Base-by-base conservation (phyloP, 1,140 invertebrate genomes). In the Heliconius eleuchia region DNA sequence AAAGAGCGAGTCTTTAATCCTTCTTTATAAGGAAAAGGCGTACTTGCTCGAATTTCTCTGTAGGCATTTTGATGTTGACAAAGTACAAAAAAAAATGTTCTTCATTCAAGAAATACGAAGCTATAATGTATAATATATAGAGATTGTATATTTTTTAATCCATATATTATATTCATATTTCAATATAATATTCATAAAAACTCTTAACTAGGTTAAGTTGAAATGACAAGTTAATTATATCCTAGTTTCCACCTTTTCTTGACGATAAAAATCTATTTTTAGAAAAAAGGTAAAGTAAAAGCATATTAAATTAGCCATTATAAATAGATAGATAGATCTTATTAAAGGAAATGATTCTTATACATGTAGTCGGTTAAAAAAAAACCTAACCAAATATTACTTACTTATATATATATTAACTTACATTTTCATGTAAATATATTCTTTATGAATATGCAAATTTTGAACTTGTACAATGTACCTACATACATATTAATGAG, bases 1-100 rank as follows among this genome's bases (percentile, higher is more conserved):
- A 66, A 76, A 66, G 16, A 76, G 37, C 71, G 71, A 75, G 71
- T 76, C 71, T 76, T 73, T 80, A 80, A 80, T 80, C 79, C 79
- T 80, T 66, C 79, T 80, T 80, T 76, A 77, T 77, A 80, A 80
- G 74, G 76, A 77, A 72, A 80, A 71, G 71, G 71, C 60, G 60
- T 66, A 66, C 60, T 66, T 66, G 55, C 55, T 2, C n/a, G 60
- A 66, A 13, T 66, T 66, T 66, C 60, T 30, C 8, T 66, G 4
- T 66, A 18, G 11, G 30, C n/a, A 11, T 66, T 66, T 66, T 66
- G 60, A 66, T 66, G 27, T 66, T 66, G 27, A 66, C 23, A 30
- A 16, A 30, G 60, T 66, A 30, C 42, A 46, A 46, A 66, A 60
- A 66, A 66, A 30, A 13, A 1, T 23, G 9, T 27, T 16, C 30